Base-by-base conservation (phyloP, 2,888 invertebrate species). In the Drosophila subsilvestris region DNA sequence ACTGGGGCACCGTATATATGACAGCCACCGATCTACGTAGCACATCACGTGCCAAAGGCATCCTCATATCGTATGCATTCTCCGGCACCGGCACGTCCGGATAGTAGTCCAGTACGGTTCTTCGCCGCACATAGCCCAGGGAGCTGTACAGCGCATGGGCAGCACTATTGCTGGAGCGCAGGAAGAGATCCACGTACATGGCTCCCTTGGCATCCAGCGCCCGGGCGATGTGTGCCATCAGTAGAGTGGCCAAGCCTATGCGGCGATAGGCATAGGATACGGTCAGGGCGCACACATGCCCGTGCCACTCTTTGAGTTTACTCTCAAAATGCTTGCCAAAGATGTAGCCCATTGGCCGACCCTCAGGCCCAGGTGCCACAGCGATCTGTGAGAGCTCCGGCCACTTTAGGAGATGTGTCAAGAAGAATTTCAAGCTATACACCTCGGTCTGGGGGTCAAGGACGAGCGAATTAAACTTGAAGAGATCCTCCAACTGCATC, bases 11-110 rank as follows among this genome's bases (percentile, higher is more conserved):
- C 14, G 22, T 56, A 57, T 53, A 80, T 42, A 20, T 59, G 32
- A 20, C 17, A 7, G 25, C 12, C 42, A 68, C 8, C 48, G 63
- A 56, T 6, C 29, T 0, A 7, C n/a, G 25, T 7, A 18, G 5
- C 0, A 25, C 45, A 50, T 81, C 68, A 3, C 55, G 57, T 0
- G 76, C 12, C 6, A 79, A 14, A 1, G 70, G 65, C 57, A 69
- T 83, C 12, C 68, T 49, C 83, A 83, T 86, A 0, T 88, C 74
- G 45, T 45, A 88, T 3, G 82, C 83, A 59, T 80, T 54, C 60
- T 88, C 83, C 1, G 76, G 70, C 3, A 50, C 56, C 1, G 66
- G 61, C 17, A 47, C 47, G 3, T 72, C 79, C 12, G 87, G 74
- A 47, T 83, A 83, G 45, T 83, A 88, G 0, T 84, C 72, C 10